Percentiles rank a stretch among this genome's conserved stretches.
Evolutionary conservation across 2,888 invertebrate species (phyloP).

Genomic region (Drosophila formosana): DNA sequence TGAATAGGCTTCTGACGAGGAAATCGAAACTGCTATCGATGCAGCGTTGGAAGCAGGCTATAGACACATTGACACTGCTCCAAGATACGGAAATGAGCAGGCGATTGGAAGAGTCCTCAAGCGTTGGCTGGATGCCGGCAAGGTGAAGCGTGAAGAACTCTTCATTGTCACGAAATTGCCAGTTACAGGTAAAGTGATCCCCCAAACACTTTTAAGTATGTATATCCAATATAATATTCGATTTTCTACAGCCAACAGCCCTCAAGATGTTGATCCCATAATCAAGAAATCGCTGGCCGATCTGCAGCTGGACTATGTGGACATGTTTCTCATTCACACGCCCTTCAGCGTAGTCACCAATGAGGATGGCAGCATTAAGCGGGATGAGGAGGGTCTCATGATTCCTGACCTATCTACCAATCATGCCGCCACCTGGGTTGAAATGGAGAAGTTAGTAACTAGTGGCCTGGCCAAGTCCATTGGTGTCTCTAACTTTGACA

Average conservation of each 20-base stretch:
- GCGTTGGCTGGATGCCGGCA: conserved; percentile 89
- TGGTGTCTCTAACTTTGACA: conserved; percentile 94
- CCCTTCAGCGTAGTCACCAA: conserved; percentile 90
- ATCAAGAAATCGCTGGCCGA: conserved; percentile 89
- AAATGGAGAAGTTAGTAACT: conserved; percentile 86
- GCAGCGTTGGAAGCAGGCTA: conserved; percentile 91
- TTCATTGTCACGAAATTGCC: conserved; percentile 94
- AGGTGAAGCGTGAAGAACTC: conserved; percentile 90
- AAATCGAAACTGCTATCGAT: conserved; percentile 89
- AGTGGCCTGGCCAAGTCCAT: conserved; percentile 90
- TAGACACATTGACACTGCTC: conserved; percentile 93
- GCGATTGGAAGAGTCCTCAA: conserved; percentile 90
- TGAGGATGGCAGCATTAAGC: conserved; percentile 88
- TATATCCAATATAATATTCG: not conserved
- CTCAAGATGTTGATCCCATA: conserved; percentile 88
- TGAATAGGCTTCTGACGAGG: conserved; percentile 88
- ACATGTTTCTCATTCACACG: conserved; percentile 92
- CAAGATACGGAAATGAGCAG: conserved; percentile 91
- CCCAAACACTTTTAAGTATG: not conserved
- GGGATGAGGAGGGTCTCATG: conserved; percentile 88
- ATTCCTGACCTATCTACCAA: conserved; percentile 89
- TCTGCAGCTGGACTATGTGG: conserved; percentile 92
- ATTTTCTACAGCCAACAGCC: conserved; percentile 86
- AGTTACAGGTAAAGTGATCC: conserved; percentile 86
- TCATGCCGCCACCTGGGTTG: conserved; percentile 90